Percentiles rank a stretch among this genome's conserved stretches.
Conservation (phyloP, 2,888 invertebrate species). For the Chalcosyrphus nemorum region DNA sequence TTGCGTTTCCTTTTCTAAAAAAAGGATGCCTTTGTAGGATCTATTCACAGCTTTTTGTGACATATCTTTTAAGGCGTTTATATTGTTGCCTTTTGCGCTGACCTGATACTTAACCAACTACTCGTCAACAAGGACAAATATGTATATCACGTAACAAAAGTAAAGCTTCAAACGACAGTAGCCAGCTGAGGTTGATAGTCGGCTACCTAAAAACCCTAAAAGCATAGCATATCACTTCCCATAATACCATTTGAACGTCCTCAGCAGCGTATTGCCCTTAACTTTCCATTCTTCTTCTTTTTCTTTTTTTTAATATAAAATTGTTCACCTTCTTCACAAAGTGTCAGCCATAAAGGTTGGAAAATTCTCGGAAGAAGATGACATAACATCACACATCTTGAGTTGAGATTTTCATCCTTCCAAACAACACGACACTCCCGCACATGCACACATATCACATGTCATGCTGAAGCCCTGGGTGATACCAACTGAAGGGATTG, state of each 20-base stretch:
- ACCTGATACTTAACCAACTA: too few relatives aligned
- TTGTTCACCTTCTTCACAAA: neutral
- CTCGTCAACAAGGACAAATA: too few relatives aligned
- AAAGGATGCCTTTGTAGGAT: too few relatives aligned
- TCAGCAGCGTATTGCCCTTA: neutral
- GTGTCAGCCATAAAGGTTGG: constrained; percentile 19
- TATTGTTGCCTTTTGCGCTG: too few relatives aligned
- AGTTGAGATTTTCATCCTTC: constrained; percentile 37
- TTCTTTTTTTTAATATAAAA: constrained; percentile 27
- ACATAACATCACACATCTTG: constrained; percentile 36
- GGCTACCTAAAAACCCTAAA: too few relatives aligned
- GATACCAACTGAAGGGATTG: constrained; percentile 3
- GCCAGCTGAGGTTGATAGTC: constrained; percentile 4
- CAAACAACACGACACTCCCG: neutral
- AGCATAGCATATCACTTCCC: too few relatives aligned
- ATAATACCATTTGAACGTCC: neutral
- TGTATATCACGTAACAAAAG: neutral
- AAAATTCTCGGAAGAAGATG: neutral
- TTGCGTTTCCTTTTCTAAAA: too few relatives aligned
- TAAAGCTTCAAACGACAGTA: neutral
- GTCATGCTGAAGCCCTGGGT: constrained; percentile 15
- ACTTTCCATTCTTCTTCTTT: neutral
- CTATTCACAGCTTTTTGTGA: too few relatives aligned
- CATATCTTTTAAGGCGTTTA: too few relatives aligned
- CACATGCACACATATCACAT: constrained; percentile 22